Conservation (phyloP, 1,140 invertebrate genomes). For the Calliopsis andreniformis region DNA sequence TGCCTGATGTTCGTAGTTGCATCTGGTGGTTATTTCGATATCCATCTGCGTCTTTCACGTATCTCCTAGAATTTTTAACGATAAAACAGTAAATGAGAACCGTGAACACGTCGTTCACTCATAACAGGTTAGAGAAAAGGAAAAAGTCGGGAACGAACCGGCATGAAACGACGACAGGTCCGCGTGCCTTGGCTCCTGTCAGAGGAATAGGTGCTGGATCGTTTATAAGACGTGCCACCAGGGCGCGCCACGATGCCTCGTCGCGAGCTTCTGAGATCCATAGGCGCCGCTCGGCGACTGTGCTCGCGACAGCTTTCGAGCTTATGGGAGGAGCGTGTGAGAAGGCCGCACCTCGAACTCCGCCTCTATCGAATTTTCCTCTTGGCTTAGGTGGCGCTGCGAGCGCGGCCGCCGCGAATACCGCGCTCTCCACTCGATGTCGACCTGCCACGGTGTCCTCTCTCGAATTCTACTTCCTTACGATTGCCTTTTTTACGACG, state of each 20-base stretch:
- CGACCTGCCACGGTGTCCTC: conserved; percentile 46
- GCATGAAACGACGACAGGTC: conserved; percentile 55
- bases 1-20: neutral
- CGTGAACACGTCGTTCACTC: conserved; percentile 3
- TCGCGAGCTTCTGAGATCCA: conserved; percentile 70
- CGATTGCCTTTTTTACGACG: conserved; percentile 25
- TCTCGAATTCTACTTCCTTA: neutral
- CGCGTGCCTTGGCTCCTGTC: conserved; percentile 61
- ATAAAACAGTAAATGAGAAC: neutral
- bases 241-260: conserved; percentile 69
- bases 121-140: neutral
- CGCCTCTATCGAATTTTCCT: conserved; percentile 70
- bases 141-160: neutral
- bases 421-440: conserved; percentile 42
- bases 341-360: conserved; percentile 77
- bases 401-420: conserved; percentile 31
- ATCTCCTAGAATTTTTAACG: neutral
- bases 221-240: conserved; percentile 60
- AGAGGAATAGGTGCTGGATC: conserved; percentile 62
- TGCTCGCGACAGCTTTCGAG: conserved; percentile 69
- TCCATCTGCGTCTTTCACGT: too few relatives aligned
- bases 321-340: conserved; percentile 76
- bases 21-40: too few relatives aligned
- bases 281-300: conserved; percentile 66
- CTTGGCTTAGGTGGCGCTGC: conserved; percentile 58